A percentile compares a stretch with the other conserved stretches of the same genome.
Evolutionary conservation across 2,888 invertebrate genomes (phyloP).

Genomic region (Lamellibrachia columna): DNA sequence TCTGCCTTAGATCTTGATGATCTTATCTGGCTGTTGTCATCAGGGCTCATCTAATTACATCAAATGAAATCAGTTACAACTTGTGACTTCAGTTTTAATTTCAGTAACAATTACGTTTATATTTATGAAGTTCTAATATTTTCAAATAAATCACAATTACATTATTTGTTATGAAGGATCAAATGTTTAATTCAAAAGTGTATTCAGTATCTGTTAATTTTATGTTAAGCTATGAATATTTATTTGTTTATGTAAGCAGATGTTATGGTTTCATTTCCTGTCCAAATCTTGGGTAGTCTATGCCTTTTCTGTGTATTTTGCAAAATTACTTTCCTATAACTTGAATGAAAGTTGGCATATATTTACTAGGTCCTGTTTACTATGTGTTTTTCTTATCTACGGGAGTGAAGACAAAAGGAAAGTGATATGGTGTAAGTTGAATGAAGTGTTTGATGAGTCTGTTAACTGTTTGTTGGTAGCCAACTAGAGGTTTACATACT

Average conservation of each 20-base stretch:
- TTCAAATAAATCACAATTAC: no score
- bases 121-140: background rate
- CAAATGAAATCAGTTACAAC: background rate
- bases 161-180: no score
- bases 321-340: background rate
- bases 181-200: no score
- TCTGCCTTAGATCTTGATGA: background rate
- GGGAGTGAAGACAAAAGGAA: background rate
- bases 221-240: background rate
- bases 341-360: background rate
- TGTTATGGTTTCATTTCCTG: background rate
- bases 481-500: background rate
- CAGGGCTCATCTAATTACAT: background rate
- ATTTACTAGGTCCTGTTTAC: background rate
- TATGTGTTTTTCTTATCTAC: background rate
- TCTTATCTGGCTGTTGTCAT: background rate
- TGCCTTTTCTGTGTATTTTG: background rate
- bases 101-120: background rate
- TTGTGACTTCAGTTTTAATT: background rate
- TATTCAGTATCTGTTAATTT: no score
- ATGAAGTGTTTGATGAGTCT: conserved; percentile 10
- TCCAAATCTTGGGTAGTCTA: background rate
- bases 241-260: background rate
- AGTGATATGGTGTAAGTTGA: background rate
- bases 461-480: background rate